These are phyloP conservation scores for Equus quagga DNA, from an alignment of 2,113 vertebrate species.

Conservation along the genomic window DNA sequence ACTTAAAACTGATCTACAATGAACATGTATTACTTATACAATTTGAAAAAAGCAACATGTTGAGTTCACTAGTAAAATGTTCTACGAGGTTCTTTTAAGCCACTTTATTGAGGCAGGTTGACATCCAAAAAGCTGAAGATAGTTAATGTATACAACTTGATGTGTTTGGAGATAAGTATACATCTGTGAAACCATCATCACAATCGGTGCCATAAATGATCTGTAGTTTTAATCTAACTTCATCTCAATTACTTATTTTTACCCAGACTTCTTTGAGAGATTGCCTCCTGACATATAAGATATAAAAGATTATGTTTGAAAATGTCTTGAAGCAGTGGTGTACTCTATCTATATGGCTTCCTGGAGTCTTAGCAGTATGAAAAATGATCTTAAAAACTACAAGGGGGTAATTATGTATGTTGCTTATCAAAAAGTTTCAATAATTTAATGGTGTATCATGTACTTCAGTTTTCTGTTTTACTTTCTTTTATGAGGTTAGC, in stretches of 20 bases:
- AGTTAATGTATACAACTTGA: neutral
- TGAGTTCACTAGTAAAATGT: constrained; percentile 7
- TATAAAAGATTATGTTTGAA: constrained; percentile 6
- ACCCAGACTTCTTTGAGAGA: neutral
- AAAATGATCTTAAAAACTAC: constrained; percentile 35
- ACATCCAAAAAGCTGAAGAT: neutral
- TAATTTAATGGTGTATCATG: neutral
- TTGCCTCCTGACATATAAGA: neutral
- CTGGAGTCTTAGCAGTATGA: neutral
- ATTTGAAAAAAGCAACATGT: neutral
- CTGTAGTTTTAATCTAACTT: neutral
- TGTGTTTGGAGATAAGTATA: neutral
- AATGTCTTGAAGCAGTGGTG: neutral
- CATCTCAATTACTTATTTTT: constrained; percentile 24
- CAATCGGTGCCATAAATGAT: neutral
- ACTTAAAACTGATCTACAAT: constrained; percentile 10
- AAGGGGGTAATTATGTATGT: neutral
- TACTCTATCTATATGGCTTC: neutral
- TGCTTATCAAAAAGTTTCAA: neutral
- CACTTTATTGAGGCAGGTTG: neutral
- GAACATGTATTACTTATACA: constrained; percentile 3
- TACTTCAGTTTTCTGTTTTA: neutral
- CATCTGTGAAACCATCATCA: neutral
- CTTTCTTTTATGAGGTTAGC: neutral
- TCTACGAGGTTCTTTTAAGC: neutral